Conservation (phyloP, 2,113 vertebrate genomes). For the Otocyon megalotis region DNA sequence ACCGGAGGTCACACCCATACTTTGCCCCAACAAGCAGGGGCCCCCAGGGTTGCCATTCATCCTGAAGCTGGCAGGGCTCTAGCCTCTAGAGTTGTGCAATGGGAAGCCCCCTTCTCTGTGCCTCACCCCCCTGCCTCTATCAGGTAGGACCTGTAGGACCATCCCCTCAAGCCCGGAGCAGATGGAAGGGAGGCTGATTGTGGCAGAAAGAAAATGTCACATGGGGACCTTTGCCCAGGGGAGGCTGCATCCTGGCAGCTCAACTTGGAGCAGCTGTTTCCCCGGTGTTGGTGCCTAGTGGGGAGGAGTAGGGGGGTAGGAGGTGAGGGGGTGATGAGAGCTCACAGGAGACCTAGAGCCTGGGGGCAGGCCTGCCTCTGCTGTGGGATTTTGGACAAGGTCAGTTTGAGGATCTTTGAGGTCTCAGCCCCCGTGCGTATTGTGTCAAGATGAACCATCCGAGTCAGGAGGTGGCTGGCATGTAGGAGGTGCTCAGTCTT, state of each 20-base stretch:
- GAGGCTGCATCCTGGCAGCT: background rate
- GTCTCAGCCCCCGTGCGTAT: background rate
- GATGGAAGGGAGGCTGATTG: background rate
- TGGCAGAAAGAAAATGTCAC: background rate
- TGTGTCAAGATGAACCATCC: too few relatives aligned
- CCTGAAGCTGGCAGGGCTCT: accelerated
- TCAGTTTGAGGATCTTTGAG: background rate
- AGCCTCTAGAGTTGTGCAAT: background rate
- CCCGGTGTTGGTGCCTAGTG: background rate
- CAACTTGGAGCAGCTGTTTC: background rate
- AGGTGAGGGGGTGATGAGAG: background rate
- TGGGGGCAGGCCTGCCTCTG: background rate
- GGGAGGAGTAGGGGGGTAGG: too few relatives aligned
- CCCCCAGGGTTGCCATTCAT: background rate
- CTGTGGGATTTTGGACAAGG: background rate
- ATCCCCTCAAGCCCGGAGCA: background rate
- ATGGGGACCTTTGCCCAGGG: background rate
- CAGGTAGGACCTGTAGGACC: background rate
- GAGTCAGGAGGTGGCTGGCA: background rate
- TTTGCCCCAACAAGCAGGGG: background rate
- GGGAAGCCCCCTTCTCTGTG: background rate
- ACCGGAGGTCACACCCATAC: background rate
- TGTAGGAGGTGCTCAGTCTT: background rate
- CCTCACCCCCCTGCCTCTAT: background rate
- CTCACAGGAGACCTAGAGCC: background rate